Evolutionary conservation across 1,140 invertebrate genomes (phyloP), one percentile per base, ranked within the genome.

Genomic region (Armadillidium nasatum): DNA sequence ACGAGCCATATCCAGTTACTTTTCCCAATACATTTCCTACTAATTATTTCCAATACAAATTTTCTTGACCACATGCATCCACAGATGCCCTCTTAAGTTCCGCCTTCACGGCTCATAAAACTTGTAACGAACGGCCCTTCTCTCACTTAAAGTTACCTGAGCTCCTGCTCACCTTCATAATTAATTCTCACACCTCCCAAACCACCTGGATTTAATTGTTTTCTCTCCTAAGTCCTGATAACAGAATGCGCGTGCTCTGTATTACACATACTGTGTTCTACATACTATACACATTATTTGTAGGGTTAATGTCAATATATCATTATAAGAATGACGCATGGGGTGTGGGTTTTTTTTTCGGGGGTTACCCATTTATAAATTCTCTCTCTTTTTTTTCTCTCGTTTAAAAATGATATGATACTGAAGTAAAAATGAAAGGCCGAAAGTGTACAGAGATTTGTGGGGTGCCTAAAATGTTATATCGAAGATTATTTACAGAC

Each of bases 21-120:
- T 33, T 33, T 3, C 33, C 33, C 33, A 33, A 33, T 33, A 33
- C 33, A 33, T 33, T 33, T 33, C 33, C 33, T 7, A 60, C 11
- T 60, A 60, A 60, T 60, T 60, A 60, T 60, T 60, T 60, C 50
- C 50, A 19, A 60, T 60, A 60, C 50, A 60, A 60, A 60, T 60
- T 60, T 60, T 19, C 50, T 60, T 33, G 50, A 60, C 50, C 50
- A 60, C 19, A 60, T 60, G 19, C 50, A 19, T 60, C 50, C 50
- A 15, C 50, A 60, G 50, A 60, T 33, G 33, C 33, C 33, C 33
- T 33, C 33, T 33, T 33, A 19, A 60, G 50, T 15, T 15, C 50
- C 50, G 50, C 50, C 50, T 60, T 15, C 11, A 13, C 50, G 50
- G 11, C 50, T 60, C 50, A 60, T 60, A 13, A 60, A 60, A 13